Percentiles rank a stretch among this genome's conserved stretches.
These are phyloP conservation scores for Megalops atlanticus DNA, from an alignment of 2,113 vertebrate species.

Conservation along the genomic window DNA sequence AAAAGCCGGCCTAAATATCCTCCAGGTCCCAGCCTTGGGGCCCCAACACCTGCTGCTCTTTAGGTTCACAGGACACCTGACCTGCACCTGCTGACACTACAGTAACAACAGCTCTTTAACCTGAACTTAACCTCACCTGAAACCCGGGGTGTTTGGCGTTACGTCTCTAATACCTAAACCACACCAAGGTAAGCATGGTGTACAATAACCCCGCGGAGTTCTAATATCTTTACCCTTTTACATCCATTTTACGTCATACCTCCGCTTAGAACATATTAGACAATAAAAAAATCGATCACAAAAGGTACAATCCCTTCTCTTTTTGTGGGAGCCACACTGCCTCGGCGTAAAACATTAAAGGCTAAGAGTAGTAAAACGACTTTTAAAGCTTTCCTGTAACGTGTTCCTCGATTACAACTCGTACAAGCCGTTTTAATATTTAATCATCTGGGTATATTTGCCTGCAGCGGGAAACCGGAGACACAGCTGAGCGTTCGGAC, in stretches of 20 bases:
- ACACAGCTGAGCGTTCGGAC: neutral
- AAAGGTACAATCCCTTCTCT: neutral
- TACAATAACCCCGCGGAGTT: neutral
- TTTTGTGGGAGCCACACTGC: neutral
- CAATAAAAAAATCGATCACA: too few relatives aligned
- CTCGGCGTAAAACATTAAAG: neutral
- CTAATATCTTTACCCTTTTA: neutral
- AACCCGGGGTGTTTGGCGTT: neutral
- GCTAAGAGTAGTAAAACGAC: neutral
- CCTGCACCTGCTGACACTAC: neutral
- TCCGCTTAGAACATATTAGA: too few relatives aligned
- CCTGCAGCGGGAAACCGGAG: conserved; percentile 1
- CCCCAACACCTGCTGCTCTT: too few relatives aligned
- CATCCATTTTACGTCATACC: too few relatives aligned
- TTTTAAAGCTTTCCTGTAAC: neutral
- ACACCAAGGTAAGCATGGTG: neutral
- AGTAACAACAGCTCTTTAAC: conserved; percentile 1
- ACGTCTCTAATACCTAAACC: neutral
- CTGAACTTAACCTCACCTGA: neutral
- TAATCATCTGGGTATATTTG: neutral
- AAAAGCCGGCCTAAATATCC: neutral
- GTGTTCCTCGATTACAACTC: neutral
- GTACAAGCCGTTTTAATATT: neutral
- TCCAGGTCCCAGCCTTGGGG: neutral
- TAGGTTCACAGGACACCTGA: neutral